Percentiles rank a stretch among this genome's conserved stretches.
Evolutionary conservation across 2,113 vertebrate species (phyloP).

Genomic region (Macrotus californicus): DNA sequence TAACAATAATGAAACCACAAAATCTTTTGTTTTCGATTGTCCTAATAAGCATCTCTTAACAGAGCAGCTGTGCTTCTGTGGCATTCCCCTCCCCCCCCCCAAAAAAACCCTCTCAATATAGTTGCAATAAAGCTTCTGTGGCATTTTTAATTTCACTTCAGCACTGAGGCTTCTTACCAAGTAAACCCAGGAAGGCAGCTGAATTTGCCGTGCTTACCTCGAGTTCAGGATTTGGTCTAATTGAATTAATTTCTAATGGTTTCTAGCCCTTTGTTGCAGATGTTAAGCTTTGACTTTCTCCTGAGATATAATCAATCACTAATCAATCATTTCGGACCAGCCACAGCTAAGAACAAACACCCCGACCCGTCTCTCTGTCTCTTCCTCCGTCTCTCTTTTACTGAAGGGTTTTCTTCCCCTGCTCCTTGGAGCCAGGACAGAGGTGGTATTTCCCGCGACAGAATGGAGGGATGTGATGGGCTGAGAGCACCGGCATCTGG

Average conservation of each 20-base stretch:
- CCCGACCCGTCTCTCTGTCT: fast-evolving
- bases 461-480: neutral
- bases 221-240: neutral
- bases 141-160: neutral
- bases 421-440: neutral
- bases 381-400: neutral
- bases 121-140: neutral
- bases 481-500: neutral
- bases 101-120: neutral
- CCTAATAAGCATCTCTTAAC: neutral
- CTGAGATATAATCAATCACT: neutral
- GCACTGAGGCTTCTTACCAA: neutral
- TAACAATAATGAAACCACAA: conserved; percentile 51
- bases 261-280: neutral
- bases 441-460: neutral
- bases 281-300: conserved; percentile 9
- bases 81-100: neutral
- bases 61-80: neutral
- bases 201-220: neutral
- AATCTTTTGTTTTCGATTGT: conserved; percentile 58
- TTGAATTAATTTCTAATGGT: neutral
- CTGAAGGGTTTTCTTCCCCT: neutral
- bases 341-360: neutral
- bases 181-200: neutral
- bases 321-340: neutral